Base-by-base conservation (phyloP, 1,140 invertebrate species). In the Caenorhabditis brenneri region DNA sequence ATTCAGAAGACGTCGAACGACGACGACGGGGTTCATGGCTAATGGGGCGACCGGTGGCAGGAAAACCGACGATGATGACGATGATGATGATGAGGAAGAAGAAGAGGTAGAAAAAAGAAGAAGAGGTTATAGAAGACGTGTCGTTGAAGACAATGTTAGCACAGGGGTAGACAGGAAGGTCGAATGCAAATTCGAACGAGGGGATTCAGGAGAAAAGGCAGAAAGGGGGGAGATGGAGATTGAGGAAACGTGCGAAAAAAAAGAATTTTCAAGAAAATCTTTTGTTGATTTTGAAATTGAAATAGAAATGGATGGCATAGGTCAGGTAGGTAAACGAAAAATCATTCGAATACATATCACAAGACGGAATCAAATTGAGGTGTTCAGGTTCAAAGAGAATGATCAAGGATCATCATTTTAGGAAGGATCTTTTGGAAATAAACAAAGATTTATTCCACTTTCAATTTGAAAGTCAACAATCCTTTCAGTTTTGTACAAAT, bases 101-200 rank as follows among this genome's bases (percentile, higher is more conserved):
- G 12, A 42, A 12, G 39, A 12, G 39, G 12, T 5, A 12, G 12
- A 12, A 12, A 42, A 42, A 12, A 42, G 39, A 12, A 42, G n/a
- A n/a, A n/a, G n/a, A n/a, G n/a, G n/a, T n/a, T n/a, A n/a, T n/a
- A 39, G 31, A 65, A 29, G 60, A 36, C 60, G 60, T 65, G 33
- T 65, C 19, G 31, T 16, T 15, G 33, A 36, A 58, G 10, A 58
- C 6, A 6, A 58, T 10, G 22, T 29, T 58, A 58, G 24, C 55
- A 58, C 22, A 46, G 42, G 16, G 22, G 29, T 9, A n/a, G 24
- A 58, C 22, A 29, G 27, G 65, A 74, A 74, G 65, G 65, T 42
- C 65, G 65, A 74, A 74, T 74, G 65, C 65, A 74, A 74, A 74
- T 74, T 74, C 65, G 10, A 36, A 15, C 4, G 65, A 24, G n/a